Base-by-base conservation (phyloP, 2,797 vertebrate genomes). In the Micromesistius poutassou region DNA sequence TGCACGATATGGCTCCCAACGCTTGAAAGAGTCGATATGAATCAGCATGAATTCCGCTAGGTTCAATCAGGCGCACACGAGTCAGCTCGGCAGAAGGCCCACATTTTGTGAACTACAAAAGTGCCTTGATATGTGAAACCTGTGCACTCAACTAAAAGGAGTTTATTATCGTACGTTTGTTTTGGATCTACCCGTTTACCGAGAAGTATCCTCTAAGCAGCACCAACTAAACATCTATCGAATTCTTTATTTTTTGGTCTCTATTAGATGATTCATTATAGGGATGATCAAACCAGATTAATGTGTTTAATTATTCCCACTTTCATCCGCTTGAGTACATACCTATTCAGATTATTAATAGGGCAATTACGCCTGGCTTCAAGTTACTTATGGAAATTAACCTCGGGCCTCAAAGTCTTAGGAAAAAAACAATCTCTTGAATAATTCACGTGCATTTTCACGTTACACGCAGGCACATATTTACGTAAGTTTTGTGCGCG, bases 301-400 rank as follows among this genome's bases (percentile, higher is more conserved):
- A 92, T 90, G 46, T 85, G 46, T 85, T 89, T 89, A 89, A 92
- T 94, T 91, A 91, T 85, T 85, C 79, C 84, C 76, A 78, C 80
- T 85, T 89, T 84, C 85, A 83, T 83, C 87, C 76, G 79, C 77
- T 77, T 83, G 81, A 83, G 86, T 80, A 81, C 84, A 86, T 80
- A 90, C 85, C 86, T 87, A 90, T 91, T 93, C 88, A 85, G 86
- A 85, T 91, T 89, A 92, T 92, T 92, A 92, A 94, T 93, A 89
- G 89, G 85, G 89, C 90, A 88, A 92, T 93, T 93, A 94, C 30
- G 28, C 82, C 28, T 5, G 80, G 71, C 80, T 89, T 75, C 87
- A 77, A 77, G 76, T 78, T 83, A 86, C 80, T 86, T 86, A 91
- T 93, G 90, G 90, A 94, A 92, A 94, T 92, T 83, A 91, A 90